Conservation (phyloP, 2,888 invertebrate species). For the Yponomeuta cagnagella region DNA sequence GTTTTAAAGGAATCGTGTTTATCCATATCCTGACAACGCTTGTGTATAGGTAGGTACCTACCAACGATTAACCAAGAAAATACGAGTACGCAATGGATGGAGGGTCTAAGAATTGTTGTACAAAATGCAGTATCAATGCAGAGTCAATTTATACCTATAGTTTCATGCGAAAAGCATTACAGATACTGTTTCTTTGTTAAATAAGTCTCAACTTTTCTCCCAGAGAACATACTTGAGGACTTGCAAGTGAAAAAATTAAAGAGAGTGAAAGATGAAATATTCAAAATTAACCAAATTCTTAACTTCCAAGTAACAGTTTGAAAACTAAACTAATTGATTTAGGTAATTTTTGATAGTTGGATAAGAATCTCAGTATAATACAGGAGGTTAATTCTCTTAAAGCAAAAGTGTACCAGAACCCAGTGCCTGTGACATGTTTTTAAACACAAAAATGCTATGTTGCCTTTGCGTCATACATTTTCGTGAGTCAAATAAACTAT, state of each 20-base stretch:
- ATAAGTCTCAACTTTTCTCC: constrained; percentile 27
- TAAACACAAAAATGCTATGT: too few species aligned
- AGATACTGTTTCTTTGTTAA: constrained; percentile 13
- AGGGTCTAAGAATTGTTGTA: background rate
- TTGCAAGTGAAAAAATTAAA: constrained; percentile 22
- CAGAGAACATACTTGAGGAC: constrained; percentile 26
- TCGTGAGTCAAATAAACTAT: too few species aligned
- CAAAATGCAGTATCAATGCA: too few species aligned
- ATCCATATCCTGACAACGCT: too few species aligned
- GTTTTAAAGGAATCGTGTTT: too few species aligned
- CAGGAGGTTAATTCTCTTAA: too few species aligned
- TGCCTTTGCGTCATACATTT: too few species aligned
- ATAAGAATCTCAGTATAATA: constrained; percentile 15
- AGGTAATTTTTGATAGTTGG: constrained; percentile 14
- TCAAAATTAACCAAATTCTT: constrained; percentile 5
- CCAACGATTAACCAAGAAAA: too few species aligned
- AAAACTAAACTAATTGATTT: background rate
- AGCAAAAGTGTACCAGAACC: too few species aligned
- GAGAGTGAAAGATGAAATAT: background rate
- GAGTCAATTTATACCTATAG: background rate
- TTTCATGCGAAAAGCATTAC: constrained; percentile 15
- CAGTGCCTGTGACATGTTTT: too few species aligned
- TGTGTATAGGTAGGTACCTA: too few species aligned
- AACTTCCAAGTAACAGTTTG: constrained; percentile 21
- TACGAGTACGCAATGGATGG: too few species aligned